Base-by-base conservation (phyloP, 2,888 invertebrate genomes). In the Meliscaeva auricollis region DNA sequence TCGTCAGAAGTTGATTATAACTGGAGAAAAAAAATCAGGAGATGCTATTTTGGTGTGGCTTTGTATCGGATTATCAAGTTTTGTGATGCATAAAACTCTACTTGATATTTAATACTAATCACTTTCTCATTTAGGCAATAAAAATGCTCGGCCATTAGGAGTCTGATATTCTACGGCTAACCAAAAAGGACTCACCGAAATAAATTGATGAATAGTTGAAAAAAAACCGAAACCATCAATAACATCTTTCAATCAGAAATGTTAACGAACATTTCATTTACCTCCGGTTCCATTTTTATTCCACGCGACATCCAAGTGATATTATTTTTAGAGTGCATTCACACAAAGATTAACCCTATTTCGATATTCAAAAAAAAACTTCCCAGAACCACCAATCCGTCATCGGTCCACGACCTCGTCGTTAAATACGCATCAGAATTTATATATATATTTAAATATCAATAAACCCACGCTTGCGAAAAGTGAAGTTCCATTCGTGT, bases 391-490 rank as follows among this genome's bases (percentile, higher is more conserved):
- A 17, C 35, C 20, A 13, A 2, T 9, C n/a, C 11, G 7, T 38
- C 6, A 2, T 56, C 17, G 58, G 38, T 38, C 38, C 6, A 35
- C 9, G 35, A 8, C 9, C 35, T 6, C 13, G 1, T 56, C 17
- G 58, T 60, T 17, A 11, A 38, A n/a, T 15, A 74, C 74, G 48
- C 66, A 60, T 60, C 66, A 6, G 30, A 32, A 17, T 46, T 41
- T 46, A 38, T 56, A 32, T 46, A 41, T 60, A 32, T 38, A 64
- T 83, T 75, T 70, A 70, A 75, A 79, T 84, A 60, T 76, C 50
- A 76, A 75, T 75, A 80, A 74, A 62, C 74, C 64, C 32, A 56
- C 32, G 73, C 69, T 44, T 44, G 83, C 58, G 60, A 73, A 50
- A 64, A 58, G 30, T 32, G 13, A 68, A 73, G 48, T 76, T 75